Evolutionary conservation across 2,888 invertebrate genomes (phyloP), one percentile per base, ranked within the genome.

Genomic region (Mechanitis mazaeus): DNA sequence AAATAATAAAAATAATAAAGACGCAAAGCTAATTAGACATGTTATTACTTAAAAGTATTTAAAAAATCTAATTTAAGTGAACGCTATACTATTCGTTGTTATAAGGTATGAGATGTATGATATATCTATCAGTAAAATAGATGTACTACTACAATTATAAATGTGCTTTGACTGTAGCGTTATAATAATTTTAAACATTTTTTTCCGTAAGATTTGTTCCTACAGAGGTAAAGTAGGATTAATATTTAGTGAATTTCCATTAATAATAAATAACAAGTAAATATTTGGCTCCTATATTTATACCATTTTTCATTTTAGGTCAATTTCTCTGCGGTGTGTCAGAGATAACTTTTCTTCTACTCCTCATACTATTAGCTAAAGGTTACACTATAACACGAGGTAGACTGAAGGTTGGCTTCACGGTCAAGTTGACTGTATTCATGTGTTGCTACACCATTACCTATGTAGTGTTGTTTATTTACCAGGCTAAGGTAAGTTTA

Each of bases 361-460:
- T 97, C 12, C 86, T 98, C 58, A 90, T 98, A 1, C 85, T 98
- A 4, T 87, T 98, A 82, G 97, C 95, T 0, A 97, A 97, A 77
- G 98, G 98, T 0, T 98, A 94, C 80, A 97, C 97, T 0, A 94
- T 98, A 38, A 98, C 97, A 0, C 91, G 97, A 57, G 97, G 96
- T 0, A 89, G 95, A 0, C 90, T 98, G 33, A 93, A 95, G 58
- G 84, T 93, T 0, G 90, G 91, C 11, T 94, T 95, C 67, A 93
- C 94, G 0, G 92, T 96, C 55, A 95, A 95, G 80, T 84, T 98
- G 56, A 94, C 95, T 0, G 84, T 95, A 2, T 97, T 97, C 82
- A 94, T 96, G 92, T 94, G 94, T 68, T 75, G 93, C 6, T 97
- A 95, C 73, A 85, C 93, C 0, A 89, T 95, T 57, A 92, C 94